Evolutionary conservation across 2,797 vertebrate genomes (phyloP).

Genomic region (Tragelaphus eurycerus): DNA sequence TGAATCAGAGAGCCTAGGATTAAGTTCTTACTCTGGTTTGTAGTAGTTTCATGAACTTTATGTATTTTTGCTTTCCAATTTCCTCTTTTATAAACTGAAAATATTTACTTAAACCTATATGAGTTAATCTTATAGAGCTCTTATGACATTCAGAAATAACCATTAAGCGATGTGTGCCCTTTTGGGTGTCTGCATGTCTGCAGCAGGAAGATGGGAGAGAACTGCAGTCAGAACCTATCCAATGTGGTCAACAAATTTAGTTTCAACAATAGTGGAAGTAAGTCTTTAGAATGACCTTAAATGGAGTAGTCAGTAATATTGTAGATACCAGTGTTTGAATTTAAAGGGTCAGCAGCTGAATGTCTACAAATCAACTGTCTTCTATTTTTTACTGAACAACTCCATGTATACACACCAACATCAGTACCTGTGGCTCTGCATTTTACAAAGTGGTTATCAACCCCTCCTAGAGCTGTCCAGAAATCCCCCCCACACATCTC

Average conservation of each 20-base stretch:
- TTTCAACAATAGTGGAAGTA: background rate
- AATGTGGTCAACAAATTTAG: background rate
- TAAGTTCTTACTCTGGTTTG: background rate
- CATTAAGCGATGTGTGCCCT: background rate
- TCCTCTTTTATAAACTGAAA: constrained; percentile 31
- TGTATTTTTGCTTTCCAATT: background rate
- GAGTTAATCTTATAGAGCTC: background rate
- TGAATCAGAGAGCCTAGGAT: constrained; percentile 1
- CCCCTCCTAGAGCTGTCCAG: background rate
- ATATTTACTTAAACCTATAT: background rate
- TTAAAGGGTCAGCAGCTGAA: background rate
- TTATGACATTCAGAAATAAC: background rate
- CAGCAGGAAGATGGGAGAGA: background rate
- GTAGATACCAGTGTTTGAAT: background rate
- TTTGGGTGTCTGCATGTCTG: background rate
- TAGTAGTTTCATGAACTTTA: background rate
- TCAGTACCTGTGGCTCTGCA: background rate
- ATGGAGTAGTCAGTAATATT: background rate
- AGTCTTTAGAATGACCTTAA: background rate
- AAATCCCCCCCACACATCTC: accelerated
- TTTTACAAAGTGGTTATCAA: background rate
- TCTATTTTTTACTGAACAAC: background rate
- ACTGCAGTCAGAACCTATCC: background rate
- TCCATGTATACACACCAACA: background rate
- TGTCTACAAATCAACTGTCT: background rate